Percentiles rank a stretch among this genome's conserved stretches.
phyloP scores from a whole-genome alignment of 1,140 invertebrate genomes.

The Eumeta japonica region DNA sequence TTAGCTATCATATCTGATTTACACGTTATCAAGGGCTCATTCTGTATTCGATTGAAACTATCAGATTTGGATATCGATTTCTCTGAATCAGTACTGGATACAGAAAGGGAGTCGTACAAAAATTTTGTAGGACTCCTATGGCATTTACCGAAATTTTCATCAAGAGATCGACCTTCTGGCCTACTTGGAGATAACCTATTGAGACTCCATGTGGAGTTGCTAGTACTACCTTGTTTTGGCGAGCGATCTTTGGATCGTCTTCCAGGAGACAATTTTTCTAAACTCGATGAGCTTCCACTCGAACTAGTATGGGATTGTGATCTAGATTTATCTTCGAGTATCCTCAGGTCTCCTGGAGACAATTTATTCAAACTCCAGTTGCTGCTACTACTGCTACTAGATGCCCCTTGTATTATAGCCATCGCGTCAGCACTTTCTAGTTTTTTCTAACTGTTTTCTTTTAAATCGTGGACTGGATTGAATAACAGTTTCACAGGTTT shows the following conservation, averaged over 20 bases:
- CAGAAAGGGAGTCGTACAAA: conserved; percentile 52
- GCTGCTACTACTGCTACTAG: conserved; percentile 53
- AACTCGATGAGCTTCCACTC: conserved; percentile 53
- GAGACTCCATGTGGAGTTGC: conserved; percentile 55
- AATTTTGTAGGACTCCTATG: conserved; percentile 50
- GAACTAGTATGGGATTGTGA: conserved; percentile 55
- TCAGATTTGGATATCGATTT: conserved; percentile 56
- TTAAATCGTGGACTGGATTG: conserved; percentile 59
- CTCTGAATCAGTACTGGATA: conserved; percentile 54
- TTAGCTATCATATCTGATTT: conserved; percentile 53
- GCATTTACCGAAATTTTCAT: conserved; percentile 46
- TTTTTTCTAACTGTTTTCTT: conserved; percentile 48
- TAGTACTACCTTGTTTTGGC: conserved; percentile 52
- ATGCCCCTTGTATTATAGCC: conserved; percentile 49
- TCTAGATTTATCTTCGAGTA: conserved; percentile 56
- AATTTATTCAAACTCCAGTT: conserved; percentile 57
- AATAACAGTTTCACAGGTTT: conserved; percentile 65
- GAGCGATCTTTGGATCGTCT: conserved; percentile 54
- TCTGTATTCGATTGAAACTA: conserved; percentile 52
- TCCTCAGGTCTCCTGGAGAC: conserved; percentile 55
- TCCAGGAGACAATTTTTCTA: conserved; percentile 52
- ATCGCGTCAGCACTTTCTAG: conserved; percentile 50
- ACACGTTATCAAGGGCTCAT: conserved; percentile 52
- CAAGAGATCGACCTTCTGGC: conserved; percentile 49
- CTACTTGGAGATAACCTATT: conserved; percentile 52